Percentiles rank a stretch among this genome's conserved stretches.
phyloP scores from a whole-genome alignment of 2,888 invertebrate genomes.

The Tromatobia lineatoria region DNA sequence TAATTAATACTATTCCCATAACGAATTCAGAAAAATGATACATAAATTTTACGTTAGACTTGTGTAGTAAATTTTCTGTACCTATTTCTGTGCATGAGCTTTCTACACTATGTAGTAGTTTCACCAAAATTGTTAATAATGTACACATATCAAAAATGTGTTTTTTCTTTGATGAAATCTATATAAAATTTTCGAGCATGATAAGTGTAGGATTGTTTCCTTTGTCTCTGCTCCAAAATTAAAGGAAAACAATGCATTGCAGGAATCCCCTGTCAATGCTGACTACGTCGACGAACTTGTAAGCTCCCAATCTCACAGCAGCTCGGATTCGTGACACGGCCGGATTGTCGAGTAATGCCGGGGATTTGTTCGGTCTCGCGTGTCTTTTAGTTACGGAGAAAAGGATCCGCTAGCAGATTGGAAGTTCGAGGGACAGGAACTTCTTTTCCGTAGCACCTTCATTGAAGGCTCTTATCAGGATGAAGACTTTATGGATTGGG shows the following conservation, averaged over 20 bases:
- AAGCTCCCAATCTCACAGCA: conserved; percentile 24
- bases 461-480: neutral
- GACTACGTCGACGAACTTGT: conserved; percentile 4
- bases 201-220: neutral
- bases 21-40: too few species aligned
- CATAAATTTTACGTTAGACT: too few species aligned
- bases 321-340: conserved; percentile 6
- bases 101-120: too few species aligned
- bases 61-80: too few species aligned
- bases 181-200: neutral
- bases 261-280: conserved; percentile 7
- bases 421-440: neutral
- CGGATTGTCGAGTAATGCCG: conserved; percentile 46
- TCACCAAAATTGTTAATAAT: too few species aligned
- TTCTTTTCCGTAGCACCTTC: neutral
- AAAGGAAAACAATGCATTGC: neutral
- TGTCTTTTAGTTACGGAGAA: conserved; percentile 17
- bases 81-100: too few species aligned
- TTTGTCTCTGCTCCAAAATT: neutral
- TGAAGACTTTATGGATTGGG: neutral
- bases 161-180: neutral
- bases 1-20: too few species aligned
- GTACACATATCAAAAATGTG: too few species aligned
- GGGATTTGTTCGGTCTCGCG: conserved; percentile 37
- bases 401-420: conserved; percentile 4